These are phyloP conservation scores for Gymnothorax reevesii DNA, from an alignment of 2,797 vertebrate genomes.

Conservation along the genomic window DNA sequence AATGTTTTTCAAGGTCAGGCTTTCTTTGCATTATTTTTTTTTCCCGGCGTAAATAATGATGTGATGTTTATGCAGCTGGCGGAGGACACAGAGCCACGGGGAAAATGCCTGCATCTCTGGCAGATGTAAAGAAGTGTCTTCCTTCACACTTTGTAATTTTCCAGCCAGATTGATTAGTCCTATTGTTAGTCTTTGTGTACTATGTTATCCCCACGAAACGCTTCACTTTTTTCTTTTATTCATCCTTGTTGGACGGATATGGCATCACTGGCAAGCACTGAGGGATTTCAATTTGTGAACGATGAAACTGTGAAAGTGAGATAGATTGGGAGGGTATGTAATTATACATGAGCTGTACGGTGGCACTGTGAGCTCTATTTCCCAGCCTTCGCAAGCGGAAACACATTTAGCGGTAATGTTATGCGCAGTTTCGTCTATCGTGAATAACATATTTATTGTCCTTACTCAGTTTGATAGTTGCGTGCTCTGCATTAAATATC, in stretches of 20 bases:
- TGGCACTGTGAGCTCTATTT: too few species aligned
- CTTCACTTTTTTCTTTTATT: not conserved
- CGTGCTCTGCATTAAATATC: too few species aligned
- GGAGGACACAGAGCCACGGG: not conserved
- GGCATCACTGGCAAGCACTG: not conserved
- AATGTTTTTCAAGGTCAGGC: not conserved
- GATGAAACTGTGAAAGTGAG: too few species aligned
- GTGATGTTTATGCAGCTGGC: not conserved
- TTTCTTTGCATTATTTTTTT: not conserved
- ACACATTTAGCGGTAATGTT: too few species aligned
- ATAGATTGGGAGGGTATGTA: too few species aligned
- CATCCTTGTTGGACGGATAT: not conserved
- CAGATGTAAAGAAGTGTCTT: slow-evolving; percentile 23
- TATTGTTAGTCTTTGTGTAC: not conserved
- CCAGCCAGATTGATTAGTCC: not conserved
- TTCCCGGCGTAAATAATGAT: not conserved
- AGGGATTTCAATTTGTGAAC: slow-evolving; percentile 22
- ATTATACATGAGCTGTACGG: too few species aligned
- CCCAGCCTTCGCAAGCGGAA: too few species aligned
- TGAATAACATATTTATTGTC: too few species aligned
- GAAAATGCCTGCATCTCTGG: not conserved
- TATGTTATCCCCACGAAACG: not conserved
- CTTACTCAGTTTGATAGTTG: too few species aligned
- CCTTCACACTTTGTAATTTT: slow-evolving; percentile 11
- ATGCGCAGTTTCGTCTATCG: too few species aligned